phyloP scores from a whole-genome alignment of 2,113 vertebrate species.

The Shinisaurus crocodilurus region DNA sequence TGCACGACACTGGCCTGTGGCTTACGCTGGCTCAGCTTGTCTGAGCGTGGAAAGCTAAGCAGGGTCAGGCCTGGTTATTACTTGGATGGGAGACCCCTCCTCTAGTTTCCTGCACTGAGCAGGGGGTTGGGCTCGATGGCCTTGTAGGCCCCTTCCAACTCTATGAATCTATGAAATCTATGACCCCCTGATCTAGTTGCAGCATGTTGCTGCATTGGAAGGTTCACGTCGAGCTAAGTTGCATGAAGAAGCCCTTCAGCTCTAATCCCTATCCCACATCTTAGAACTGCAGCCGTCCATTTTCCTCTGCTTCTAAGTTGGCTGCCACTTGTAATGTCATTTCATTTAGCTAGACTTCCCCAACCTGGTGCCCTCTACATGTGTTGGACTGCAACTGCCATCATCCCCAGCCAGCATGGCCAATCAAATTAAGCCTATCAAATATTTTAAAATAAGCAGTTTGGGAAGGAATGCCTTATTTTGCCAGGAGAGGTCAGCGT shows the following conservation, averaged over 20 bases:
- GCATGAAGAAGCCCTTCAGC: neutral
- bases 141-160: no score
- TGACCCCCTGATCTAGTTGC: neutral
- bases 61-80: no score
- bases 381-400: neutral
- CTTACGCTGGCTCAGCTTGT: no score
- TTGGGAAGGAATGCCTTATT: neutral
- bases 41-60: no score
- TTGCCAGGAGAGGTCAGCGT: constrained; percentile 28
- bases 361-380: neutral
- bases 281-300: neutral
- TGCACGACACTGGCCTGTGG: no score
- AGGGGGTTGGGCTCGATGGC: no score
- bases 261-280: neutral
- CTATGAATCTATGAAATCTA: no score
- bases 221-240: neutral
- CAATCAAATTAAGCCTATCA: no score
- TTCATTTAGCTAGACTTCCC: neutral
- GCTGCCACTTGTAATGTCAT: neutral
- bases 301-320: neutral
- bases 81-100: no score
- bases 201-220: neutral
- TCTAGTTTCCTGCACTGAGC: no score
- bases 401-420: no score
- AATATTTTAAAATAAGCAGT: neutral